A percentile compares a stretch with the other conserved stretches of the same genome.
phyloP scores from a whole-genome alignment of 92 coral and sea anemone species.

The Phenganax subtilis region DNA sequence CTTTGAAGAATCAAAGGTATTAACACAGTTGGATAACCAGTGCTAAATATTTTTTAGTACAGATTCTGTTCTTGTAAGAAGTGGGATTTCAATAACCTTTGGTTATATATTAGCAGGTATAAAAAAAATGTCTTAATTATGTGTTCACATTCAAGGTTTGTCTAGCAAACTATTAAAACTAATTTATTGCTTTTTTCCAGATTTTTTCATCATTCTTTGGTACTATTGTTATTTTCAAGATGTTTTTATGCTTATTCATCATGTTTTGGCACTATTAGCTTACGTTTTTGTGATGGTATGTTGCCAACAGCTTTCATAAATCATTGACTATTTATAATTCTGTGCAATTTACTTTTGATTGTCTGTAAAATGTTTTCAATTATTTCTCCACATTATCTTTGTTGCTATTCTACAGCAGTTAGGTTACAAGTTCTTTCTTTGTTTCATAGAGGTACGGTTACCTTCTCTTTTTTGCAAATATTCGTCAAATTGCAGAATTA shows the following conservation, averaged over 20 bases:
- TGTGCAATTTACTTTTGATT: neutral
- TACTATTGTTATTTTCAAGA: conserved; percentile 69
- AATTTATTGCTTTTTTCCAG: conserved; percentile 41
- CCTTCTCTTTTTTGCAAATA: conserved; percentile 77
- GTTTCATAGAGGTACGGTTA: conserved; percentile 60
- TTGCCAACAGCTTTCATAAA: neutral
- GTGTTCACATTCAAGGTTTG: neutral
- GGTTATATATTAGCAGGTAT: conserved; percentile 86
- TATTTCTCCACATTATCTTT: too few relatives aligned
- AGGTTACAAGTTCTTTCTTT: neutral
- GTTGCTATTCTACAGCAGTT: too few relatives aligned
- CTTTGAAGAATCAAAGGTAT: too few relatives aligned
- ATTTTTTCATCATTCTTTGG: conserved; percentile 58
- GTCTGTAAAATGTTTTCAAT: neutral
- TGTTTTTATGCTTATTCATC: conserved; percentile 64
- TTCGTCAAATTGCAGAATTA: conserved; percentile 93
- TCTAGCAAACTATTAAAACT: neutral
- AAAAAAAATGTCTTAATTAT: neutral
- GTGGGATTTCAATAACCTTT: conserved; percentile 70
- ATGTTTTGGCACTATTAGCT: conserved; percentile 82
- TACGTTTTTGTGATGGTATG: conserved; percentile 89
- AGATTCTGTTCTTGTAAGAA: conserved; percentile 63
- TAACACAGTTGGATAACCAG: too few relatives aligned
- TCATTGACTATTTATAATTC: neutral
- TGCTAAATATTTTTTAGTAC: conserved; percentile 45